A percentile compares a stretch with the other conserved stretches of the same genome.
These are phyloP conservation scores for Esperia sulphurella DNA, from an alignment of 2,888 invertebrate genomes.

Conservation along the genomic window DNA sequence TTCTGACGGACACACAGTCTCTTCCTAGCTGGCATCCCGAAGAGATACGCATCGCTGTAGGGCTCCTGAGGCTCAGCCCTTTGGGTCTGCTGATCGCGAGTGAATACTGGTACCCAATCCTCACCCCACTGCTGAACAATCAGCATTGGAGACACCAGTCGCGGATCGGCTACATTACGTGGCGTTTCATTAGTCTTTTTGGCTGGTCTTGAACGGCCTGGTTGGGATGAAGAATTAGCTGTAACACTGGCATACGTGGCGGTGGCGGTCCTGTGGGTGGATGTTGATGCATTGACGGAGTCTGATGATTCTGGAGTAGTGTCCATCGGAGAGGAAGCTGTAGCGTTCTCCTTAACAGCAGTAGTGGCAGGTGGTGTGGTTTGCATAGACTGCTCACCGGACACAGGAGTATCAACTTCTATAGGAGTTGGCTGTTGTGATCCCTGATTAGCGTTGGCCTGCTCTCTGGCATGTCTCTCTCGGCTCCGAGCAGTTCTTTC, in stretches of 20 bases:
- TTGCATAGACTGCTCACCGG: constrained; percentile 11
- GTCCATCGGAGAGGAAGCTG: background rate
- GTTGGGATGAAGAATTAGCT: background rate
- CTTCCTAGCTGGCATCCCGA: constrained; percentile 93
- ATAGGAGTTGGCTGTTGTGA: constrained; percentile 19
- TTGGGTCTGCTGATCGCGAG: constrained; percentile 88
- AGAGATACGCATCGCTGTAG: constrained; percentile 93
- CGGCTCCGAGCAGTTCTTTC: no score
- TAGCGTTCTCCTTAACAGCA: background rate
- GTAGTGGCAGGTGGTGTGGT: constrained; percentile 1
- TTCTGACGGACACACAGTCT: constrained; percentile 83
- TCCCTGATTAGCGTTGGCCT: no score
- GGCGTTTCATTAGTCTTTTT: background rate
- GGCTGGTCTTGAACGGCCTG: background rate
- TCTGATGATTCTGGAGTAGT: background rate
- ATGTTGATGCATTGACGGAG: constrained; percentile 56
- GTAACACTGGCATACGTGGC: background rate
- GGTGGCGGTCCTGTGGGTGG: background rate
- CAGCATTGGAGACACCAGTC: constrained; percentile 60
- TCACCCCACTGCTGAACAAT: constrained; percentile 60
- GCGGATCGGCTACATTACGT: no score
- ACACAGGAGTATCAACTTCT: constrained; percentile 21
- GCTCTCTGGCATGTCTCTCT: no score
- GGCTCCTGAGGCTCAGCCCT: constrained; percentile 76
- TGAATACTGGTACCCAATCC: constrained; percentile 92